Conservation (phyloP, 2,797 vertebrate genomes). For the Bryconaethiops microstoma region DNA sequence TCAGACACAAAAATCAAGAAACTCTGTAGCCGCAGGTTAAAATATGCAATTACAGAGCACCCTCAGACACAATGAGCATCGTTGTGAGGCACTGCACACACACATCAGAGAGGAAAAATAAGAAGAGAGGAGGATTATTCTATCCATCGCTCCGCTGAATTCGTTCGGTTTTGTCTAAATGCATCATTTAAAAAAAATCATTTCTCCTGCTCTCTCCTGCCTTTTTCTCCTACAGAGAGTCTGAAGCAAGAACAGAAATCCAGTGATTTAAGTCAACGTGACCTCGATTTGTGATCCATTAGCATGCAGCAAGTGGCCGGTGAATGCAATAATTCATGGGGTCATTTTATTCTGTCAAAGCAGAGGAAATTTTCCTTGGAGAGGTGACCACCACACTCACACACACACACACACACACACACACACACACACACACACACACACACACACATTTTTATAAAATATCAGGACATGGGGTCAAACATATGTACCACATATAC, state of each 20-base stretch:
- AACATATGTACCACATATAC: neutral
- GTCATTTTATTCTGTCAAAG: neutral
- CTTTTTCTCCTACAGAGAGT: neutral
- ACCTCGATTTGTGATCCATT: constrained; percentile 27
- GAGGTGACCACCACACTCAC: neutral
- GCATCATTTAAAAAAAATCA: constrained; percentile 13
- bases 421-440: constrained; percentile 32
- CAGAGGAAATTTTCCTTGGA: neutral
- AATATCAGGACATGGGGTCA: neutral
- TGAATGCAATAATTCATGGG: neutral
- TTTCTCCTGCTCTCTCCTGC: neutral
- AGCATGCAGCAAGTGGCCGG: constrained; percentile 20
- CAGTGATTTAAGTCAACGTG: constrained; percentile 6
- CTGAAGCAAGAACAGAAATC: neutral
- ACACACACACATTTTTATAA: neutral
- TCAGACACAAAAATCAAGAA: constrained; percentile 6
- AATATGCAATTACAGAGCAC: constrained; percentile 42
- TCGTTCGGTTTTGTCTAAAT: constrained; percentile 14
- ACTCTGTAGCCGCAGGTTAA: constrained; percentile 34
- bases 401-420: constrained; percentile 7
- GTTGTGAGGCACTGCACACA: neutral
- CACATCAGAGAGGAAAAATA: constrained; percentile 4
- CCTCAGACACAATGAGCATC: constrained; percentile 29
- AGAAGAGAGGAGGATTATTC: neutral
- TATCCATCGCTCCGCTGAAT: constrained; percentile 40